These are phyloP conservation scores for Leptopilina syphax DNA, from an alignment of 2,888 invertebrate species.

Conservation along the genomic window DNA sequence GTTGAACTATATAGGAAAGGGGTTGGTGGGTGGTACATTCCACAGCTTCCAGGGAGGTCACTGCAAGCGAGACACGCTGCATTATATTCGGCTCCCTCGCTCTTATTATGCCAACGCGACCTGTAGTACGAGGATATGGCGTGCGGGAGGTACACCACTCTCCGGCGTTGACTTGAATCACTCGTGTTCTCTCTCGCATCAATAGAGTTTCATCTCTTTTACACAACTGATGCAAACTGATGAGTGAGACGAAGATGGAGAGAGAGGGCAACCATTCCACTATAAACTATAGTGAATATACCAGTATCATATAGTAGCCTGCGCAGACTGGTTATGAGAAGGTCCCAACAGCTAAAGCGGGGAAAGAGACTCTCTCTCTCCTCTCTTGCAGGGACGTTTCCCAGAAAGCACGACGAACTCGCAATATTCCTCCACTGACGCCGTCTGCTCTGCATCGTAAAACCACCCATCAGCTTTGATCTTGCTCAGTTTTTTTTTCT, in stretches of 20 bases:
- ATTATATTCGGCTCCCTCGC: constrained; percentile 63
- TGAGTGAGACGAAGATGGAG: too few species aligned
- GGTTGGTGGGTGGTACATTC: constrained; percentile 65
- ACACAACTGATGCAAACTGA: constrained; percentile 9
- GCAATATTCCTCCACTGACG: constrained; percentile 39
- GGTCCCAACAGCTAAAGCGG: constrained; percentile 50
- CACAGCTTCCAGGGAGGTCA: constrained; percentile 65
- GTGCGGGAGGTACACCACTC: constrained; percentile 45
- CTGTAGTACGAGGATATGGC: constrained; percentile 42
- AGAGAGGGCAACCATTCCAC: neutral
- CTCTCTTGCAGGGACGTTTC: constrained; percentile 53
- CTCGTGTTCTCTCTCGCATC: constrained; percentile 46
- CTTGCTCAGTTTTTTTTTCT: constrained; percentile 8
- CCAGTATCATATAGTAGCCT: constrained; percentile 49
- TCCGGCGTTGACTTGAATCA: constrained; percentile 23
- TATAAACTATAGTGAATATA: constrained; percentile 11
- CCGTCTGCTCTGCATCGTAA: constrained; percentile 36
- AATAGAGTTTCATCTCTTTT: constrained; percentile 42
- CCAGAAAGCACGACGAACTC: constrained; percentile 62
- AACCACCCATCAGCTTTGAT: constrained; percentile 28
- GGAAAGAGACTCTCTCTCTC: constrained; percentile 30
- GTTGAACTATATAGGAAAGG: constrained; percentile 45
- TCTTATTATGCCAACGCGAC: constrained; percentile 62
- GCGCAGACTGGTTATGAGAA: constrained; percentile 60
- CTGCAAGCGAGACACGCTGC: constrained; percentile 57